These are phyloP conservation scores for Enteromius viviparus DNA, from an alignment of 2,797 vertebrate genomes.

Conservation along the genomic window DNA sequence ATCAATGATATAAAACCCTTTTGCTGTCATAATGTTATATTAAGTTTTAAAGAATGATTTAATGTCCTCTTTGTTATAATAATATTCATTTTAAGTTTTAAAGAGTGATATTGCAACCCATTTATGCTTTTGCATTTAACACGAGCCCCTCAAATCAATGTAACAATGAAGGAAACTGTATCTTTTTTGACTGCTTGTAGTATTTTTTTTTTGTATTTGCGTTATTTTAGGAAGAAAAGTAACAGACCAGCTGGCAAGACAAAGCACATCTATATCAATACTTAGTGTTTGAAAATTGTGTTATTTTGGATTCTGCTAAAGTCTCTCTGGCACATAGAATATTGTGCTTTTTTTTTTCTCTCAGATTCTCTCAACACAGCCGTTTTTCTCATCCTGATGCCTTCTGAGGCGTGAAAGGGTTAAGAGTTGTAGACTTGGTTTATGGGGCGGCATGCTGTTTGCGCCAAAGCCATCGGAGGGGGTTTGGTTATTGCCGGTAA, in stretches of 20 bases:
- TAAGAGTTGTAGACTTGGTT: constrained; percentile 28
- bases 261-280: not conserved
- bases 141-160: not conserved
- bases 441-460: constrained; percentile 25
- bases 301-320: not conserved
- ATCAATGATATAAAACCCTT: not conserved
- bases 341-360: not conserved
- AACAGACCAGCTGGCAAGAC: constrained; percentile 7
- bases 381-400: not conserved
- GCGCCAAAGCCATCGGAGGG: constrained; percentile 25
- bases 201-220: not conserved
- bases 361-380: not conserved
- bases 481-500: constrained; percentile 51
- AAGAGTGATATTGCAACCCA: not conserved
- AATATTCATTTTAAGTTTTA: not conserved
- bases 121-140: not conserved
- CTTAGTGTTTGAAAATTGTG: not conserved
- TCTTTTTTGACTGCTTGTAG: not conserved
- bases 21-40: not conserved
- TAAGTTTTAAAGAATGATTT: not conserved
- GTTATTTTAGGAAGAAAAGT: not conserved
- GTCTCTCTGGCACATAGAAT: not conserved
- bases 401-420: constrained; percentile 32
- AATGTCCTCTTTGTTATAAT: not conserved
- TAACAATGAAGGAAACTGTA: not conserved